Percentiles rank a stretch among this genome's conserved stretches.
These are phyloP conservation scores for Cristatella mucedo DNA, from an alignment of 2,888 invertebrate genomes.

Conservation along the genomic window DNA sequence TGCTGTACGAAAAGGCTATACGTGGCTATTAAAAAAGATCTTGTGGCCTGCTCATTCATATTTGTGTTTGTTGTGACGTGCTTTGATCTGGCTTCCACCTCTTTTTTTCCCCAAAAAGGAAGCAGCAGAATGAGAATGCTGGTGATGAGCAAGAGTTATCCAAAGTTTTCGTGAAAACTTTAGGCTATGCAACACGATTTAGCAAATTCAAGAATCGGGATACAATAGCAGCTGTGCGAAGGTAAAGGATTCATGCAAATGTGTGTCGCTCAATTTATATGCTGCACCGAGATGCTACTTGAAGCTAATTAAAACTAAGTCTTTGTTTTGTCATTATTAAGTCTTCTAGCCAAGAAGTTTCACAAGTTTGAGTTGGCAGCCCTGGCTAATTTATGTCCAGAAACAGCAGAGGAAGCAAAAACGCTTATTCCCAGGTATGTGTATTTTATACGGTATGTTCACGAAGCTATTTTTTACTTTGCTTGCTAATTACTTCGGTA, in stretches of 20 bases:
- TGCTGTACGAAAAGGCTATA: too few species aligned
- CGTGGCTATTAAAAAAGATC: too few species aligned
- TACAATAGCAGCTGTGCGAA: constrained; percentile 85
- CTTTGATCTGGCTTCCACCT: too few species aligned
- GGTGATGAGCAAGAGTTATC: constrained; percentile 91
- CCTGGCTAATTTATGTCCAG: constrained; percentile 92
- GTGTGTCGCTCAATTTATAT: constrained; percentile 4
- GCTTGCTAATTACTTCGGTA: constrained; percentile 1
- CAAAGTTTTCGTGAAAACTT: constrained; percentile 92
- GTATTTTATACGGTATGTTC: neutral
- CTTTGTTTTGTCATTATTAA: constrained; percentile 40
- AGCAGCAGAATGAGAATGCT: constrained; percentile 89
- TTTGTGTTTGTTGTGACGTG: too few species aligned
- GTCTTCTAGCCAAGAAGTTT: constrained; percentile 65
- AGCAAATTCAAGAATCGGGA: constrained; percentile 95
- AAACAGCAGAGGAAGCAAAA: constrained; percentile 94
- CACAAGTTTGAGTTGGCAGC: constrained; percentile 97
- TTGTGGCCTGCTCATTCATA: too few species aligned
- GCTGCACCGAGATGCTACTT: constrained; percentile 12
- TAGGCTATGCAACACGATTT: constrained; percentile 86
- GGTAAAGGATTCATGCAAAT: constrained; percentile 43
- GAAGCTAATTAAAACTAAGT: neutral
- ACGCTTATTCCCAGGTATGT: constrained; percentile 67
- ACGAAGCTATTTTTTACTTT: constrained; percentile 2
- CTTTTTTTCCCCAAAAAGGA: constrained; percentile 44